Evolutionary conservation across 2,113 vertebrate genomes (phyloP).

Genomic region (Platysteira castanea): DNA sequence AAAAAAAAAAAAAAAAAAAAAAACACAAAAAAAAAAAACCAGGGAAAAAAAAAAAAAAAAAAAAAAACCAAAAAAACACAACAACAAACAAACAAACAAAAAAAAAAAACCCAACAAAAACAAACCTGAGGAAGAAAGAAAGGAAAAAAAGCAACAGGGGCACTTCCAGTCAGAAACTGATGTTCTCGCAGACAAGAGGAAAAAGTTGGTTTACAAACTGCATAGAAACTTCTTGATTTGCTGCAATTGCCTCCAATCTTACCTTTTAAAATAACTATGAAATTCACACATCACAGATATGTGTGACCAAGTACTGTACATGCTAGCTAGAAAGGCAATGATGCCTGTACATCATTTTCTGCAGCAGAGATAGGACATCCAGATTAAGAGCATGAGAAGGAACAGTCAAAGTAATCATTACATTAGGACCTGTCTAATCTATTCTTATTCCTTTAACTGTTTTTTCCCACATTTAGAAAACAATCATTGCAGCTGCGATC

Average conservation of each 20-base stretch:
- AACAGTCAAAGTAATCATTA: background rate
- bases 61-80: no score
- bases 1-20: no score
- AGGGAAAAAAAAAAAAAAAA: no score
- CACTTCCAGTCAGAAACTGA: background rate
- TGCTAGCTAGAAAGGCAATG: background rate
- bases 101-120: no score
- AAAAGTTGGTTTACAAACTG: background rate
- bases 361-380: background rate
- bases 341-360: background rate
- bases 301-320: background rate
- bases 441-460: background rate
- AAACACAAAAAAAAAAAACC: no score
- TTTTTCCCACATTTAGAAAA: background rate
- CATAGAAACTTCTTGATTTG: background rate
- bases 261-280: background rate
- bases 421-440: background rate
- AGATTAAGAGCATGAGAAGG: background rate
- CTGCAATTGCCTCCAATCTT: background rate
- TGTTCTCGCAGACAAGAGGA: background rate
- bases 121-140: background rate
- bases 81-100: no score
- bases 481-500: background rate
- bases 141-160: accelerated
- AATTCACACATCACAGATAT: background rate